These are phyloP conservation scores for Benitochromis conjunctus DNA, from an alignment of 2,113 vertebrate genomes.

Conservation along the genomic window DNA sequence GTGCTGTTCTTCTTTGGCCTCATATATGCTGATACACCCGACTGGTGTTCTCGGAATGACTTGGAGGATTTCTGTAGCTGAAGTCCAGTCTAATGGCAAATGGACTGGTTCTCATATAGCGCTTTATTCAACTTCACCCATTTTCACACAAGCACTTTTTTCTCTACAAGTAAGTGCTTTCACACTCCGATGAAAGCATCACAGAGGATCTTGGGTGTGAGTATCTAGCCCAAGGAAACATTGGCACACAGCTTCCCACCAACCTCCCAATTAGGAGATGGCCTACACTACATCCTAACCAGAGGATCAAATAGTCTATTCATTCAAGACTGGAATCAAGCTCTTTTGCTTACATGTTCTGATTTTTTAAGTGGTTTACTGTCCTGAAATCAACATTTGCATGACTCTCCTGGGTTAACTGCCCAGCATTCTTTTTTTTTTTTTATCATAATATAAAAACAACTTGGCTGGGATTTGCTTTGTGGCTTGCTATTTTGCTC, in stretches of 20 bases:
- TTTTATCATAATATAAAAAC: no score
- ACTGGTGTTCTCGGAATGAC: fast-evolving
- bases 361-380: background rate
- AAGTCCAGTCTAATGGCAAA: background rate
- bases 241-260: background rate
- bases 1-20: background rate
- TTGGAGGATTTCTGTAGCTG: background rate
- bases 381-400: no score
- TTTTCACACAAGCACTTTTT: background rate
- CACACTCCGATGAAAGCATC: background rate
- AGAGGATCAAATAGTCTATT: background rate
- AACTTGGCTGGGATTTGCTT: no score
- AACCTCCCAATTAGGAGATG: background rate
- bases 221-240: background rate
- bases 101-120: background rate
- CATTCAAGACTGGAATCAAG: background rate
- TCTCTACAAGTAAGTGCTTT: background rate
- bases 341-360: background rate
- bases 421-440: no score
- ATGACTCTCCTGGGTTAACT: no score
- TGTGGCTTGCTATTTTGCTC: no score
- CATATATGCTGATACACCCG: background rate
- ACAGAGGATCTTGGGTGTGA: background rate
- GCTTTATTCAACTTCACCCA: background rate
- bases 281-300: background rate